Conservation (phyloP, 1,140 invertebrate genomes). For the Carposina sasakii region DNA sequence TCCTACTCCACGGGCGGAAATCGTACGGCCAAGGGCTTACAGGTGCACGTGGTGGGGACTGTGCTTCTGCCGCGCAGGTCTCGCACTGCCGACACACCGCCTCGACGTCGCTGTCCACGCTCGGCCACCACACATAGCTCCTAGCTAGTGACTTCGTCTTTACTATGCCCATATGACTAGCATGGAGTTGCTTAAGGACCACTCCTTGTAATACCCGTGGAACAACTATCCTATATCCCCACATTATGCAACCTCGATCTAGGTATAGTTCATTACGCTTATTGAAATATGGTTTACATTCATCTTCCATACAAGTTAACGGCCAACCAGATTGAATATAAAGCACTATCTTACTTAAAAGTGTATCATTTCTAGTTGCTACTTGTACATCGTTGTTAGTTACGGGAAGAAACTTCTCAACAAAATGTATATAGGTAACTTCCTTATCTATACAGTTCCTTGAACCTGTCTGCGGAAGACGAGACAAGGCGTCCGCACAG, state of each 20-base stretch:
- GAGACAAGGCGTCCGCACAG: constrained; percentile 36
- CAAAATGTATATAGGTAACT: constrained; percentile 4
- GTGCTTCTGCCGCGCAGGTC: too few species aligned
- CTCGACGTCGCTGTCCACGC: constrained; percentile 55
- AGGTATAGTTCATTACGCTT: constrained; percentile 12
- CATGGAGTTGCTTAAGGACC: constrained; percentile 58
- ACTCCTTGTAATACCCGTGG: constrained; percentile 35
- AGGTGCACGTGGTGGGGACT: too few species aligned
- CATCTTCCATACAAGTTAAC: not conserved
- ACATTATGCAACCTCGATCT: constrained; percentile 12
- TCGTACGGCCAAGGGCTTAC: too few species aligned
- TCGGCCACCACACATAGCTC: constrained; percentile 68
- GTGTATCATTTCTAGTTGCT: constrained; percentile 3
- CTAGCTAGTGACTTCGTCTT: constrained; percentile 71
- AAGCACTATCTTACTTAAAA: not conserved
- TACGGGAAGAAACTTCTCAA: constrained; percentile 2
- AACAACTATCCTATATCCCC: constrained; percentile 20
- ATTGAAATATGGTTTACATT: constrained; percentile 1
- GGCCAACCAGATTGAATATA: constrained; percentile 24
- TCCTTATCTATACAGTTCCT: constrained; percentile 2
- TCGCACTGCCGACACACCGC: constrained; percentile 7
- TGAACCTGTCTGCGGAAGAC: constrained; percentile 16
- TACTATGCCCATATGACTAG: constrained; percentile 63
- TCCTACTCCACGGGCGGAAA: too few species aligned
- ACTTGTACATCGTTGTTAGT: not conserved